phyloP scores from a whole-genome alignment of 2,888 invertebrate species.

The Synergus laeviventris region DNA sequence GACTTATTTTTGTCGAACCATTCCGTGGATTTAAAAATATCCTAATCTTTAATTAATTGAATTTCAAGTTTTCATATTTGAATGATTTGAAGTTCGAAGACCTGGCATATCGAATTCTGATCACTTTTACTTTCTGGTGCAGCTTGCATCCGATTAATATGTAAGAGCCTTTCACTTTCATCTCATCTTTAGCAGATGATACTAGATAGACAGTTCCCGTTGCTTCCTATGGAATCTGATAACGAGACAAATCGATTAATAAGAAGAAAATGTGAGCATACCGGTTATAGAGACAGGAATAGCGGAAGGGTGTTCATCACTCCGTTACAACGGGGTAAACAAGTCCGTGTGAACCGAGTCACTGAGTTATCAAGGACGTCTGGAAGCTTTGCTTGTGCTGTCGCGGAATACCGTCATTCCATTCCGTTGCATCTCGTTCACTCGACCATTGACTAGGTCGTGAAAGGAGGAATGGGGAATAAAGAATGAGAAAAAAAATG shows the following conservation, averaged over 20 bases:
- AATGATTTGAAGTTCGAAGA: background rate
- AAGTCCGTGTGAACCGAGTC: conserved; percentile 53
- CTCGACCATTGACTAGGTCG: conserved; percentile 31
- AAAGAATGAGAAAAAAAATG: conserved; percentile 14
- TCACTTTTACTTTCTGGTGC: background rate
- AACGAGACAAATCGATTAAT: conserved; percentile 13
- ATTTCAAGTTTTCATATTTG: too few species aligned
- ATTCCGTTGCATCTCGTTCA: conserved; percentile 31
- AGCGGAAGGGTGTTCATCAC: conserved; percentile 49
- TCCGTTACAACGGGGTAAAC: conserved; percentile 53
- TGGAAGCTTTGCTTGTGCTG: conserved; percentile 38
- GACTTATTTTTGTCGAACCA: background rate
- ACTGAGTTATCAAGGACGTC: conserved; percentile 60
- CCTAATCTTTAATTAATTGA: background rate
- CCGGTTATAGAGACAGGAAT: conserved; percentile 22
- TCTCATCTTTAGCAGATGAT: too few species aligned
- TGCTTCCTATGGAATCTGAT: background rate
- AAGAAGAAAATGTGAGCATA: conserved; percentile 7
- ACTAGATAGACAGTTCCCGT: background rate
- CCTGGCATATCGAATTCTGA: background rate
- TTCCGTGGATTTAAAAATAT: background rate
- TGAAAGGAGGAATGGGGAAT: conserved; percentile 1
- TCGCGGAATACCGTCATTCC: conserved; percentile 20
- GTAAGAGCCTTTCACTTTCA: too few species aligned
- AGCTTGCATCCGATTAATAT: too few species aligned